Percentiles rank a stretch among this genome's conserved stretches.
Evolutionary conservation across 2,797 vertebrate species (phyloP).

Genomic region (Trachurus trachurus): DNA sequence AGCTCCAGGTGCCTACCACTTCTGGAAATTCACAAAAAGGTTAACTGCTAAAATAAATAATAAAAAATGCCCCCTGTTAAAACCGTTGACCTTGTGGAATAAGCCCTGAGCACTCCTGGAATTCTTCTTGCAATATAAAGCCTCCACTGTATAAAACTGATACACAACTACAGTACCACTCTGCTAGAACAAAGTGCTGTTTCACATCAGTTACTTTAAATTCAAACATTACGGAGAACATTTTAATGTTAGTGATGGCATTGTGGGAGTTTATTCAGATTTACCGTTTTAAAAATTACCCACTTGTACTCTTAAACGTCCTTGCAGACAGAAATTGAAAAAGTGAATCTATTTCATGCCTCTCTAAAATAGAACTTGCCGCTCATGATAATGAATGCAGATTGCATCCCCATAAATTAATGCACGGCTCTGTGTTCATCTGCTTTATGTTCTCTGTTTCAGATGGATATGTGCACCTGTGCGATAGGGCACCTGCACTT

Average conservation of each 20-base stretch:
- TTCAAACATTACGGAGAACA: conserved; percentile 41
- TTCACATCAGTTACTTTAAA: conserved; percentile 18
- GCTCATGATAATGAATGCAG: conserved; percentile 81
- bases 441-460: conserved; percentile 84
- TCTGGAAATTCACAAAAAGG: conserved; percentile 89
- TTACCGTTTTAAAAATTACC: conserved; percentile 43
- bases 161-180: conserved; percentile 41
- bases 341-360: conserved; percentile 64
- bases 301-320: conserved; percentile 59
- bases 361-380: conserved; percentile 69
- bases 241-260: conserved; percentile 7
- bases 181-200: conserved; percentile 15
- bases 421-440: conserved; percentile 76
- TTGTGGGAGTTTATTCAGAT: conserved; percentile 31
- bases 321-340: conserved; percentile 64
- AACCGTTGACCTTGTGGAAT: conserved; percentile 87
- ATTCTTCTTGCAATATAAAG: conserved; percentile 65
- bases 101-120: conserved; percentile 74
- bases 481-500: conserved; percentile 81
- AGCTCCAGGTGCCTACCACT: conserved; percentile 84
- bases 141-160: conserved; percentile 59
- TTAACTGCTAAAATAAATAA: conserved; percentile 91
- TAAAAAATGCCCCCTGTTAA: conserved; percentile 87
- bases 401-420: conserved; percentile 81
- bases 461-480: conserved; percentile 83